Base-by-base conservation (phyloP, 2,888 invertebrate species). In the Troides aeacus region DNA sequence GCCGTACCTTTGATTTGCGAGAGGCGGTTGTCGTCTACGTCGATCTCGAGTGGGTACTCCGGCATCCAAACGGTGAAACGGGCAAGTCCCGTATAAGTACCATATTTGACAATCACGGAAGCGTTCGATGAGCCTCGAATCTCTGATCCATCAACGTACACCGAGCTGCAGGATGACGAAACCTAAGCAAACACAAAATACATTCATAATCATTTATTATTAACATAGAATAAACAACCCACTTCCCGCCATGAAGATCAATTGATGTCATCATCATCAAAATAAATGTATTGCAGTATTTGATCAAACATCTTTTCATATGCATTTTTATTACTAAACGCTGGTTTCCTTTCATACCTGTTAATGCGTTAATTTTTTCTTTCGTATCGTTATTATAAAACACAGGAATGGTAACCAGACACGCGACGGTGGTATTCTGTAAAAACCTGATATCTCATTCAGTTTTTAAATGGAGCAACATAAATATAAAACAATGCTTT, bases 41-140 rank as follows among this genome's bases (percentile, higher is more conserved):
- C 96, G 46, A 99, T 95, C 83, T 98, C 97, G 70, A 99, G 92
- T 0, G 98, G 97, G 81, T 98, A 96, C 84, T 98, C 98, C 0
- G 99, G 99, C 96, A 98, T 97, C 99, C 99, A 99, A 1, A 99
- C 98, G 23, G 97, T 97, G 85, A 98, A 97, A 72, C 96, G 95
- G 2, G 98, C 97, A 73, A 97, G 90, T 18, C 98, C 98, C 36
- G 96, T 96, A 86, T 97, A 97, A 1, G 97, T 97, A 42, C 97
- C 98, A 82, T 97, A 97, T 86, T 97, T 97, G 66, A 98, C 98
- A 66, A 98, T 94, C 50, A 99, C 97, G 0, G 98, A 97, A 2
- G 98, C 99, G 83, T 98, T 99, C 57, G 97, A 97, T 0, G 98
- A 98, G 21, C 99, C 99, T 1, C 98, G 94, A 72, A 97, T 97